Base-by-base conservation (phyloP, 1,140 invertebrate genomes). In the Campoletis sonorensis region DNA sequence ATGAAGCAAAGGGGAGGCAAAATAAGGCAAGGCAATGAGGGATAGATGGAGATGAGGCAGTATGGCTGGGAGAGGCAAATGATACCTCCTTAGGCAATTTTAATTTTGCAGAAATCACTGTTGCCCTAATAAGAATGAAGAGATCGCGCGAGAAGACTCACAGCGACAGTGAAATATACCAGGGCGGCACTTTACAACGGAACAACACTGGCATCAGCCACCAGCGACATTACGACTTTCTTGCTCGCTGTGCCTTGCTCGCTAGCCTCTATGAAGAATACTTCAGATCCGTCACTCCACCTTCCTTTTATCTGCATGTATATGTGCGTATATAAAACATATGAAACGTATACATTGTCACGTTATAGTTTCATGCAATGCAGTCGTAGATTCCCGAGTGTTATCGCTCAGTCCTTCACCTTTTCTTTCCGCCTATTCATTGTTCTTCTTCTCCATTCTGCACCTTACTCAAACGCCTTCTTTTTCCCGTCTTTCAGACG, bases 21-120 rank as follows among this genome's bases (percentile, higher is more conserved):
- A 78, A 64, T 61, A 81, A 81, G 64, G 49, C 72, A 76, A 21
- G 71, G 79, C 84, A 84, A 75, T 82, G 84, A 84, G 84, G 78
- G 85, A 83, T 84, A 83, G 80, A 85, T 81, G 84, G 79, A 79
- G 79, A 80, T 72, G 79, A 73, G 67, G 51, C 33, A 49, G 72
- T 73, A 80, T 49, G 58, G 67, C 71, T 72, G 84, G 84, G 83
- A 86, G 84, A 87, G 85, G 88, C 87, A 89, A 91, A 90, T 89
- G 89, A 90, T 90, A 91, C 88, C 88, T 90, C 91, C 91, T 92
- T 90, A 89, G 91, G 91, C 90, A 90, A 90, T 91, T 92, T 92
- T 92, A 92, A 91, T 92, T 91, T 91, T 90, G 86, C 89, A 90
- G 88, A 89, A 92, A 92, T 91, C 90, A 90, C 89, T 90, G 89